phyloP scores from a whole-genome alignment of 2,113 vertebrate species.

The Tretioscincus oriximinensis region DNA sequence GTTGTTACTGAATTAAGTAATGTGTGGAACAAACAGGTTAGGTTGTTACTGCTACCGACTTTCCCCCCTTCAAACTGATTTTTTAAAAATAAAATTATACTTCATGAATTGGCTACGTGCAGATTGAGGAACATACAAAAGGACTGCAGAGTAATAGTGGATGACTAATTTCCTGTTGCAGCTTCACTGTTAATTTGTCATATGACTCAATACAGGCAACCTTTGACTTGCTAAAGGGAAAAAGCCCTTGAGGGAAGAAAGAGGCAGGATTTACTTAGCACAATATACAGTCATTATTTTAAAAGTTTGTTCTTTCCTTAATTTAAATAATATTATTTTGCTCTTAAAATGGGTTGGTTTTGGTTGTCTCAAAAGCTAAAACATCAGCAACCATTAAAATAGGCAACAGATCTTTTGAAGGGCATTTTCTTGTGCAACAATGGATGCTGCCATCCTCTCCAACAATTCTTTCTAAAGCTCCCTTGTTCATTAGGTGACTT shows the following conservation, averaged over 20 bases:
- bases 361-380: neutral
- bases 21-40: too few species aligned
- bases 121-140: neutral
- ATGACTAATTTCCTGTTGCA: constrained; percentile 43
- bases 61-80: neutral
- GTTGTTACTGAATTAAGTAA: neutral
- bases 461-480: too few species aligned
- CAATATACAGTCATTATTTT: neutral
- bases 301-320: neutral
- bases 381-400: neutral
- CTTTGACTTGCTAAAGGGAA: neutral
- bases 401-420: neutral
- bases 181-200: neutral
- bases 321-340: neutral
- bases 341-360: neutral
- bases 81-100: neutral
- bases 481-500: too few species aligned
- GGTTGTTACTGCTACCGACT: too few species aligned
- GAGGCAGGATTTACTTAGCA: neutral
- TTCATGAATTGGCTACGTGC: neutral
- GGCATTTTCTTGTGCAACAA: too few species aligned
- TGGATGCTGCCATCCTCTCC: too few species aligned
- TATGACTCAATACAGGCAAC: neutral
- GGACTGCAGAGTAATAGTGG: constrained; percentile 31
- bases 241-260: neutral